Evolutionary conservation across 2,797 vertebrate species (phyloP), one percentile per base, ranked within the genome.

Genomic region (Esox lucius): DNA sequence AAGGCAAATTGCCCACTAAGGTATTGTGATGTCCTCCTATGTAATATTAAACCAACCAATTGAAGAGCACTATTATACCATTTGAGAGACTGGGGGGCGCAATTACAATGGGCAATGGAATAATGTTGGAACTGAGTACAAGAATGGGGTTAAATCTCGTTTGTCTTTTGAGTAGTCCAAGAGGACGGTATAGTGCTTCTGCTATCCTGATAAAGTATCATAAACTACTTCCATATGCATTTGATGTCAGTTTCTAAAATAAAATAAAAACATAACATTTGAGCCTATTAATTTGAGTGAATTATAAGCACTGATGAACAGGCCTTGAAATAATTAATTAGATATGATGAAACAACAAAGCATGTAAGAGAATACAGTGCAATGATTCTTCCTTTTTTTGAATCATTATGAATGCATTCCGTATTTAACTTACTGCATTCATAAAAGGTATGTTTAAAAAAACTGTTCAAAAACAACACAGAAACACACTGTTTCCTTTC

Each of bases 141-240:
- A 89, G 90, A 89, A 91, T 78, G 82, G 88, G 87, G 80, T 79
- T 82, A 85, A 91, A 91, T 88, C 87, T 84, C 81, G 85, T 91
- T 91, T 91, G 53, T 89, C 86, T 88, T 70, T n/a, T 11, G 75
- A 85, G 76, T 24, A 33, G 86, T 86, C 80, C 79, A 80, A 85
- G 80, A 79, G 83, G 82, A 77, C 83, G 72, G 71, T 83, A 74
- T 76, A 81, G 82, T 84, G 82, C 85, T 86, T 87, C 81, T 9
- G 22, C 56, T 24, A 13, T 85, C 81, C 79, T 78, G 85, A 91
- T 84, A 81, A 80, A 75, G 73, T 65, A 51, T 73, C 78, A 85
- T 79, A 84, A 85, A 83, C 86, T 71, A 75, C 79, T 84, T 83
- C 78, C 71, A 86, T 78, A 85, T 86, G 86, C 3, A 61, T 56